These are phyloP conservation scores for Zoroaster sp. DNA, from an alignment of 53 echinoderm and acorn worm species.

Conservation along the genomic window DNA sequence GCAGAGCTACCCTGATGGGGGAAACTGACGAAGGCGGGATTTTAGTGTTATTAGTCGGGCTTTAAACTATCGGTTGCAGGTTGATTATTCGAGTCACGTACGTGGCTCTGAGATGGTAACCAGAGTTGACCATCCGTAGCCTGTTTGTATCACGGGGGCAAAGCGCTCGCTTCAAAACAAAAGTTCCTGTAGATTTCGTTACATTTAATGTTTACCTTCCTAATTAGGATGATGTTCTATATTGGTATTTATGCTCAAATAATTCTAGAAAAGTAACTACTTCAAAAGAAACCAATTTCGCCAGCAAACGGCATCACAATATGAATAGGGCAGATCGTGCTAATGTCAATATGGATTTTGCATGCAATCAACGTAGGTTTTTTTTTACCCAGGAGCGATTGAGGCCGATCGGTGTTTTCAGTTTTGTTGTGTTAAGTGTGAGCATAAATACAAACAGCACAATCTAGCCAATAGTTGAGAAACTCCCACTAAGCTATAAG, in stretches of 20 bases:
- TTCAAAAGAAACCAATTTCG: neutral
- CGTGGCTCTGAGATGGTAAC: conserved; percentile 8
- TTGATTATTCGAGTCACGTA: conserved; percentile 47
- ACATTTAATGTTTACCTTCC: conserved; percentile 23
- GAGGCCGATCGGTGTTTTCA: neutral
- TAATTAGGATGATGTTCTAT: neutral
- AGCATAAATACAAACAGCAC: neutral
- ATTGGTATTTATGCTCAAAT: neutral
- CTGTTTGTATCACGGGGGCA: neutral
- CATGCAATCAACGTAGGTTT: neutral
- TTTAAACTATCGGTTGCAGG: conserved; percentile 20
- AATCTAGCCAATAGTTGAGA: too few species aligned
- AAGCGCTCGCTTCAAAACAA: neutral
- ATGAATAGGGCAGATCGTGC: neutral
- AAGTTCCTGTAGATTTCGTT: neutral
- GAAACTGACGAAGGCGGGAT: neutral
- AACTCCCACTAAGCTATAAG: too few species aligned
- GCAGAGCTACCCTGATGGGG: neutral
- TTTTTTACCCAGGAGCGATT: neutral
- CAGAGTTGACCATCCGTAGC: conserved; percentile 32
- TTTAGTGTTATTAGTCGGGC: conserved; percentile 21
- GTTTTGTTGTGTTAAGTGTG: neutral
- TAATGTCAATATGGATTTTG: conserved; percentile 43
- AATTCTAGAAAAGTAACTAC: neutral
- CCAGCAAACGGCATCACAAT: neutral